phyloP scores from a whole-genome alignment of 2,797 vertebrate genomes.

The Pseudochirops cupreus region DNA sequence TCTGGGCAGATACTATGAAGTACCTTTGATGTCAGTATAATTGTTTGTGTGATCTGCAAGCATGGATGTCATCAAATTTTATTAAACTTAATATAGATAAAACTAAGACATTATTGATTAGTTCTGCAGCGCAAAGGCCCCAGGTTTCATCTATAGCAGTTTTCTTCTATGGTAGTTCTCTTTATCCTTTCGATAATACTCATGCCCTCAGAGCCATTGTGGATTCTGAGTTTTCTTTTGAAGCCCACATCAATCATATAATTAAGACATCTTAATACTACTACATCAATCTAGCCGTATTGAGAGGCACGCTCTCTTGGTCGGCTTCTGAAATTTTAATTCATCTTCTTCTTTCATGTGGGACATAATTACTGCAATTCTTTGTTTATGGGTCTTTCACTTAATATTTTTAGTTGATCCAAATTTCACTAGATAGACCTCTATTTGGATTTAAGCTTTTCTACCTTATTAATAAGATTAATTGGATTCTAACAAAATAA shows the following conservation, averaged over 20 bases:
- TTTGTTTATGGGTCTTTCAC: conserved; percentile 74
- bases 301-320: conserved; percentile 77
- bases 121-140: conserved; percentile 76
- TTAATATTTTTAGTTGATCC: conserved; percentile 79
- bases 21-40: conserved; percentile 78
- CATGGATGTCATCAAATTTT: conserved; percentile 82
- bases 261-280: conserved; percentile 83
- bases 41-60: conserved; percentile 85
- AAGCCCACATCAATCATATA: conserved; percentile 85
- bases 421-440: conserved; percentile 78
- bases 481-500: conserved; percentile 78
- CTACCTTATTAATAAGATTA: conserved; percentile 80
- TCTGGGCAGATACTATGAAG: conserved; percentile 69
- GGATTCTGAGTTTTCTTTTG: conserved; percentile 80
- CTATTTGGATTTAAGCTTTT: conserved; percentile 75
- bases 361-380: conserved; percentile 72
- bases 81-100: conserved; percentile 83
- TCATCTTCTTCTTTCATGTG: conserved; percentile 72
- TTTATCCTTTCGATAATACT: conserved; percentile 81
- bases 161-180: conserved; percentile 76
- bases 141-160: conserved; percentile 70
- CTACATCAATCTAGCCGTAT: conserved; percentile 74
- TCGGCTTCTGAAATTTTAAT: conserved; percentile 76
- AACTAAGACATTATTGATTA: conserved; percentile 84
- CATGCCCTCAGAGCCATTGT: conserved; percentile 75